Percentiles rank a stretch among this genome's conserved stretches.
These are phyloP conservation scores for Boulengeromyrus knoepffleri DNA, from an alignment of 2,113 vertebrate species.

Conservation along the genomic window DNA sequence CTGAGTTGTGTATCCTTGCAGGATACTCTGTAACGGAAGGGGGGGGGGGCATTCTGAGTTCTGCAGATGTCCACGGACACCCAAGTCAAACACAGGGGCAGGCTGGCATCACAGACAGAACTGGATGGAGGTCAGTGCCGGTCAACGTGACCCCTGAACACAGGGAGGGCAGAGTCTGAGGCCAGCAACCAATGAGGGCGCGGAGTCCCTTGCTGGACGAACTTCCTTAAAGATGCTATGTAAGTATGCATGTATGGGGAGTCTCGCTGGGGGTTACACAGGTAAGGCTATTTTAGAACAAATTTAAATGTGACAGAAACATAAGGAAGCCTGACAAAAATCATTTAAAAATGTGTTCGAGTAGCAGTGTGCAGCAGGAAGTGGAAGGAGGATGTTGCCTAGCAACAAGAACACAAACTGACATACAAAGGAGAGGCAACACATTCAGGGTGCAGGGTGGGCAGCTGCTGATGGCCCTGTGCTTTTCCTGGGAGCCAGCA, in stretches of 20 bases:
- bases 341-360: background rate
- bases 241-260: background rate
- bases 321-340: background rate
- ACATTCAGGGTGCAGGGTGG: background rate
- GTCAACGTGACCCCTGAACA: background rate
- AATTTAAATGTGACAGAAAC: background rate
- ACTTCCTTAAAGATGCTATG: background rate
- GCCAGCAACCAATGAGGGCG: background rate
- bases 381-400: background rate
- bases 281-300: background rate
- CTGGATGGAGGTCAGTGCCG: background rate
- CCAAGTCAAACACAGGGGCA: background rate
- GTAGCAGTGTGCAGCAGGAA: background rate
- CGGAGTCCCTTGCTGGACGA: background rate
- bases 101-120: background rate
- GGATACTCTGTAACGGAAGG: background rate
- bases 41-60: background rate
- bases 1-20: background rate
- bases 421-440: background rate
- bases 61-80: background rate
- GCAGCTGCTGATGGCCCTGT: background rate
- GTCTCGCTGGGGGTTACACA: background rate
- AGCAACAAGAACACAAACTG: background rate
- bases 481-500: background rate
- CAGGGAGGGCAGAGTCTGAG: background rate